Percentiles rank a stretch among this genome's conserved stretches.
phyloP scores from a whole-genome alignment of 1,140 invertebrate genomes.

The Trichonephila inaurata region DNA sequence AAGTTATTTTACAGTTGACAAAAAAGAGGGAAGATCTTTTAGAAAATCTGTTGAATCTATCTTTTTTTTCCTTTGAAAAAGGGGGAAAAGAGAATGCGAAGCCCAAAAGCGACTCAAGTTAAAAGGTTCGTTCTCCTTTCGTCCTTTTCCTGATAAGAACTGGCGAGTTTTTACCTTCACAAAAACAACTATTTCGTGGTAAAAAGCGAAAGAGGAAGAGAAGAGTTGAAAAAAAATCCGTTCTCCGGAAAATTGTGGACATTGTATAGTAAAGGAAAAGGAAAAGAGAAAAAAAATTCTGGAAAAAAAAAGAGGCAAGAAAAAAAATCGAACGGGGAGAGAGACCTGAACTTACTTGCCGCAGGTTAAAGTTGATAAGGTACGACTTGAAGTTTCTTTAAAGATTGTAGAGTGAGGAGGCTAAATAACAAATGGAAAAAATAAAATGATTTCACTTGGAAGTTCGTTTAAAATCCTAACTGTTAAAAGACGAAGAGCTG shows the following conservation, averaged over 20 bases:
- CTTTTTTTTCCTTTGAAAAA: not conserved
- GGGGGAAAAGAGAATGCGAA: slow-evolving; percentile 34
- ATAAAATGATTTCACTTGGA: slow-evolving; percentile 21
- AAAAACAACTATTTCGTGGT: slow-evolving; percentile 71
- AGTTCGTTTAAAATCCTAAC: slow-evolving; percentile 70
- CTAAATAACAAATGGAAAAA: slow-evolving; percentile 30
- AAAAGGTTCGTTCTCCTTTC: slow-evolving; percentile 62
- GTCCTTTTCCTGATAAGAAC: slow-evolving; percentile 35
- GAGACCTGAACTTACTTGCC: slow-evolving; percentile 70
- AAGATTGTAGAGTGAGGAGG: slow-evolving; percentile 39
- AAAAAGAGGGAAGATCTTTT: not conserved
- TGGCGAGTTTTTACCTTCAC: slow-evolving; percentile 65
- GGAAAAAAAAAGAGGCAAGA: not conserved
- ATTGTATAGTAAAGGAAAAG: slow-evolving; percentile 53
- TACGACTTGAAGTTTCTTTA: slow-evolving; percentile 60
- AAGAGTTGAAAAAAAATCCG: not conserved
- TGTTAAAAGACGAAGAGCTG: slow-evolving; percentile 50
- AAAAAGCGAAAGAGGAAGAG: not conserved
- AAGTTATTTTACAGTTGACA: not conserved
- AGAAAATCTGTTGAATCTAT: not conserved
- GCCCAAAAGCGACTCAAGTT: slow-evolving; percentile 66
- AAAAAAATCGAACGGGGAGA: slow-evolving; percentile 48
- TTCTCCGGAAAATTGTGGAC: slow-evolving; percentile 67
- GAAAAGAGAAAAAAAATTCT: not conserved
- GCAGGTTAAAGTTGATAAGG: slow-evolving; percentile 74